Conservation (phyloP, 2,888 invertebrate genomes). For the Ophonus ardosiacus region DNA sequence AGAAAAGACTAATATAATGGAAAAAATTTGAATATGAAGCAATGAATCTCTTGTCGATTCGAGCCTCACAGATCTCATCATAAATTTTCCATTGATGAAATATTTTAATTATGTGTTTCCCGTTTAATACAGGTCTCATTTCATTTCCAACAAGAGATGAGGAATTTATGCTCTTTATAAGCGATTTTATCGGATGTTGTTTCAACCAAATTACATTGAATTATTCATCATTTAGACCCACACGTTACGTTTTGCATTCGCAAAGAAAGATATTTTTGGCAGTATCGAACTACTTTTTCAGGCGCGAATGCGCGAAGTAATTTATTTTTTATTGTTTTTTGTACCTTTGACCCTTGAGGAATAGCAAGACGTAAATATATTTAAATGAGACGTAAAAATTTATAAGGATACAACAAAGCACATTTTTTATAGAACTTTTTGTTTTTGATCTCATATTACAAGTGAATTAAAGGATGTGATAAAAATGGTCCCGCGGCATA, state of each 20-base stretch:
- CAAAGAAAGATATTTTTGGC: background rate
- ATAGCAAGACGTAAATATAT: background rate
- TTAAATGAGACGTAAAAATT: background rate
- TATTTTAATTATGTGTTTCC: slow-evolving; percentile 48
- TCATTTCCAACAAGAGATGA: slow-evolving; percentile 21
- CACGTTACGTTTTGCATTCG: background rate
- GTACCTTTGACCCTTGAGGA: background rate
- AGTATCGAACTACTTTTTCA: background rate
- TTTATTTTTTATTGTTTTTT: background rate
- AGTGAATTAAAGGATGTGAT: too few species aligned
- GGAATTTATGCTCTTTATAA: slow-evolving; percentile 25
- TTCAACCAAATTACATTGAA: slow-evolving; percentile 32
- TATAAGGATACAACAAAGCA: background rate
- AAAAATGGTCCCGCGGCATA: too few species aligned
- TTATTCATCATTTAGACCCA: slow-evolving; percentile 25
- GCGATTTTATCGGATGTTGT: slow-evolving; percentile 38
- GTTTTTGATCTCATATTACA: background rate
- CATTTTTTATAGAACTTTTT: background rate
- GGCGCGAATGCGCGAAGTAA: background rate
- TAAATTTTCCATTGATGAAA: slow-evolving; percentile 44
- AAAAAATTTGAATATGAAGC: slow-evolving; percentile 57
- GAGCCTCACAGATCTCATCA: slow-evolving; percentile 29
- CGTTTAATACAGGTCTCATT: slow-evolving; percentile 43
- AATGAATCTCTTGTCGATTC: slow-evolving; percentile 34
- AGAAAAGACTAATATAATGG: slow-evolving; percentile 53